Evolutionary conservation across 2,797 vertebrate genomes (phyloP).

Genomic region (Psittacula derbiana): DNA sequence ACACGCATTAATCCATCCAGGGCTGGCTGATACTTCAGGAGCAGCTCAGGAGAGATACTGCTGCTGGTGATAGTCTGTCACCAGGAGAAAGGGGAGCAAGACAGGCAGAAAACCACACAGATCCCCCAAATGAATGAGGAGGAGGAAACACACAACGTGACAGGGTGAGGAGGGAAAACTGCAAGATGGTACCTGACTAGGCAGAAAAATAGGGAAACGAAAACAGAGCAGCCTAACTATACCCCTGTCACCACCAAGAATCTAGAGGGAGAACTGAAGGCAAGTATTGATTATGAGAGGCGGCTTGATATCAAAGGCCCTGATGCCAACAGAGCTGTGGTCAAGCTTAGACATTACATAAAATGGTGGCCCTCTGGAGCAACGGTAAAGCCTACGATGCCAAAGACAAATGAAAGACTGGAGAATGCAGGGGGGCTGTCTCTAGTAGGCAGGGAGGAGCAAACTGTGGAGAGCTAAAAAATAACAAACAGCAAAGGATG

Average conservation of each 20-base stretch:
- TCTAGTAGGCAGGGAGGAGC: neutral
- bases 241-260: neutral
- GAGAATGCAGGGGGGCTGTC: neutral
- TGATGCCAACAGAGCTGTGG: neutral
- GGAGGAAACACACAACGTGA: neutral
- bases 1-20: neutral
- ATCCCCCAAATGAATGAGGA: neutral
- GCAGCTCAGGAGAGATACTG: neutral
- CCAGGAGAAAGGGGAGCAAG: neutral
- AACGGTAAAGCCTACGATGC: neutral
- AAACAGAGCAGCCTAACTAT: neutral
- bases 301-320: neutral
- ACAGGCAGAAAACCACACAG: neutral
- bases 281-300: neutral
- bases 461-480: neutral
- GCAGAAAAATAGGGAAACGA: neutral
- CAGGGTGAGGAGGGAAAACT: neutral
- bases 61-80: neutral
- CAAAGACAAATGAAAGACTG: neutral
- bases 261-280: neutral
- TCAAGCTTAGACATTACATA: neutral
- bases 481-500: slow-evolving; percentile 4
- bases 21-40: neutral
- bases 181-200: neutral
- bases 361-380: neutral